A percentile compares a stretch with the other conserved stretches of the same genome.
These are phyloP conservation scores for Bettongia penicillata DNA, from an alignment of 2,113 vertebrate genomes.

Conservation along the genomic window DNA sequence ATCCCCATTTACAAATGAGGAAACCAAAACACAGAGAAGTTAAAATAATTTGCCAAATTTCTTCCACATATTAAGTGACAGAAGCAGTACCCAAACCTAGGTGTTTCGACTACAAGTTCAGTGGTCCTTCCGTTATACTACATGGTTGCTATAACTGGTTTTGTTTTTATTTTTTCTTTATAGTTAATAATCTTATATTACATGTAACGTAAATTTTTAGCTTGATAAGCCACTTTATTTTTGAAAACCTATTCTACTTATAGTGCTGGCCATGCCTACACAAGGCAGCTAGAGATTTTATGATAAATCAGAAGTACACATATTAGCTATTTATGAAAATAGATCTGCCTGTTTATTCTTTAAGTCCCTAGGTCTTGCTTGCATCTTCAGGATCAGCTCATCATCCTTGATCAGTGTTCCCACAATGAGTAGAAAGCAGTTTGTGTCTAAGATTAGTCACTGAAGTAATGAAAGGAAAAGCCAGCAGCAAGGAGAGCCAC, in stretches of 20 bases:
- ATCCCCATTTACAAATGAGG: not conserved
- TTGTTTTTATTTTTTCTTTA: not conserved
- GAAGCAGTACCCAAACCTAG: not conserved
- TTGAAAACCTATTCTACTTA: constrained; percentile 57
- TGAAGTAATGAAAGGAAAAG: constrained; percentile 87
- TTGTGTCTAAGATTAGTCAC: constrained; percentile 77
- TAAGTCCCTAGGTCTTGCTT: constrained; percentile 19
- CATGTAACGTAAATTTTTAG: constrained; percentile 38
- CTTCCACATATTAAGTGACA: not conserved
- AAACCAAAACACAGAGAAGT: not conserved
- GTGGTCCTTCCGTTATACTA: not conserved
- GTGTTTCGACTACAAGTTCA: not conserved
- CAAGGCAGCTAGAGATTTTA: constrained; percentile 71
- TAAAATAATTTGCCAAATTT: not conserved
- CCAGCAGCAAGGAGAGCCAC: constrained; percentile 81
- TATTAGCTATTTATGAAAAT: constrained; percentile 57
- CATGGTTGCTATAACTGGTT: not conserved
- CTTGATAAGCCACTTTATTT: constrained; percentile 57
- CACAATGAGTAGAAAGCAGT: constrained; percentile 51
- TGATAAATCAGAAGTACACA: constrained; percentile 59
- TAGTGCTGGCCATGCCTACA: constrained; percentile 62
- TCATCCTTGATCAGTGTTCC: constrained; percentile 36
- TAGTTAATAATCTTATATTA: constrained; percentile 3
- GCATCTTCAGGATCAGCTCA: constrained; percentile 34
- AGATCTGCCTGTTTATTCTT: constrained; percentile 53